These are phyloP conservation scores for Taeniopygia guttata DNA, from an alignment of 2,797 vertebrate genomes.

Conservation along the genomic window DNA sequence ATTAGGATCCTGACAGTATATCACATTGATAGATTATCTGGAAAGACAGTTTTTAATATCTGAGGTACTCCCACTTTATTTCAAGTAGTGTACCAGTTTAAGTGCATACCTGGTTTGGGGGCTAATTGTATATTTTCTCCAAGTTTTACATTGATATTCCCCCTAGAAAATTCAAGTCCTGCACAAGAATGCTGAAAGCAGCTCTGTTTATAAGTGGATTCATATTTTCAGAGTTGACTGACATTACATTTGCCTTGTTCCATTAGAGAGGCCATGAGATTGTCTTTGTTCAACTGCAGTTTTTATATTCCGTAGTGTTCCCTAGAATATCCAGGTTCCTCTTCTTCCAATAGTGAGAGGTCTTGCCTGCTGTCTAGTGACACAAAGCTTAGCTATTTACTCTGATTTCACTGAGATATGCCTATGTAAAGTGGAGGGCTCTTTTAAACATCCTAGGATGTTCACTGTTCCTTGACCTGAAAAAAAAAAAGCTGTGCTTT, in stretches of 20 bases:
- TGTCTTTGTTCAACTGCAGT: not conserved
- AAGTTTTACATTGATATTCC: not conserved
- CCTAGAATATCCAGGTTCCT: not conserved
- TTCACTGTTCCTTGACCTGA: not conserved
- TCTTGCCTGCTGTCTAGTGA: not conserved
- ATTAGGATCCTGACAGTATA: not conserved
- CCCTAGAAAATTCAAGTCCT: not conserved
- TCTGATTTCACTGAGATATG: not conserved
- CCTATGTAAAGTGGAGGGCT: fast-evolving
- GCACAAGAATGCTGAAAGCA: not conserved
- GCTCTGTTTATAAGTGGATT: not conserved
- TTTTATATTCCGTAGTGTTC: not conserved
- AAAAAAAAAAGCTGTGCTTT: not conserved
- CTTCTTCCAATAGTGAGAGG: not conserved
- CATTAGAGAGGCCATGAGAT: not conserved
- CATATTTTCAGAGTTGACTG: not conserved
- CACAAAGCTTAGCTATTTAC: not conserved
- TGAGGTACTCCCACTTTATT: not conserved
- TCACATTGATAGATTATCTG: not conserved
- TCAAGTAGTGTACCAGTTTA: not conserved
- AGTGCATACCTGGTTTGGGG: not conserved
- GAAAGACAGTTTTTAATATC: not conserved
- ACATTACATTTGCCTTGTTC: not conserved
- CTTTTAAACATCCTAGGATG: not conserved
- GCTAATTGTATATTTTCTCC: not conserved